Conservation (phyloP, 2,797 vertebrate species). For the Lepilemur ruficaudatus region DNA sequence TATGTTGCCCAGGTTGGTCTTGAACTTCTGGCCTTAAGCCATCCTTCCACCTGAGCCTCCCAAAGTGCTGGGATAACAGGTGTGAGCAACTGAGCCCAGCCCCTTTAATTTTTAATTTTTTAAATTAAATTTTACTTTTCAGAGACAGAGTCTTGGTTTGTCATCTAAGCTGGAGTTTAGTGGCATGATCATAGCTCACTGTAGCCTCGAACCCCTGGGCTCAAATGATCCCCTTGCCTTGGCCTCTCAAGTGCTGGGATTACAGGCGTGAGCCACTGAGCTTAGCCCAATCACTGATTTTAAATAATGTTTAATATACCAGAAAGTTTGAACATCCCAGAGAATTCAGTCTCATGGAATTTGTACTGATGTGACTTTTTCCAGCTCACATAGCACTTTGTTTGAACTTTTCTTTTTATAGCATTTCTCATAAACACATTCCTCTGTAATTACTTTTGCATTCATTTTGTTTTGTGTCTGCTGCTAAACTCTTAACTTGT, state of each 20-base stretch:
- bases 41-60: too few relatives aligned
- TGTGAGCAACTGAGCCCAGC: too few relatives aligned
- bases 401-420: slow-evolving; percentile 58
- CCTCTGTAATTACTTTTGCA: slow-evolving; percentile 20
- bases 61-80: too few relatives aligned
- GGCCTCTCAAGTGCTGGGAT: background rate
- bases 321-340: background rate
- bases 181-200: too few relatives aligned
- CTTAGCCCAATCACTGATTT: background rate
- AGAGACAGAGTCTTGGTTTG: too few relatives aligned
- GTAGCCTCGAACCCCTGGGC: too few relatives aligned
- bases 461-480: slow-evolving; percentile 8
- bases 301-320: background rate
- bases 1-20: too few relatives aligned
- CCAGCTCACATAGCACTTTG: background rate
- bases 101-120: too few relatives aligned
- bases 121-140: too few relatives aligned
- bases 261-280: background rate
- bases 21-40: too few relatives aligned
- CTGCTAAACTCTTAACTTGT: background rate
- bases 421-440: slow-evolving; percentile 14
- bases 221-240: too few relatives aligned
- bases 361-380: slow-evolving; percentile 18
- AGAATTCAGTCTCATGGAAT: background rate
- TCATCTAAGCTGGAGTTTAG: too few relatives aligned